Conservation (phyloP, 1,140 invertebrate species). For the Trichoplusia ni region DNA sequence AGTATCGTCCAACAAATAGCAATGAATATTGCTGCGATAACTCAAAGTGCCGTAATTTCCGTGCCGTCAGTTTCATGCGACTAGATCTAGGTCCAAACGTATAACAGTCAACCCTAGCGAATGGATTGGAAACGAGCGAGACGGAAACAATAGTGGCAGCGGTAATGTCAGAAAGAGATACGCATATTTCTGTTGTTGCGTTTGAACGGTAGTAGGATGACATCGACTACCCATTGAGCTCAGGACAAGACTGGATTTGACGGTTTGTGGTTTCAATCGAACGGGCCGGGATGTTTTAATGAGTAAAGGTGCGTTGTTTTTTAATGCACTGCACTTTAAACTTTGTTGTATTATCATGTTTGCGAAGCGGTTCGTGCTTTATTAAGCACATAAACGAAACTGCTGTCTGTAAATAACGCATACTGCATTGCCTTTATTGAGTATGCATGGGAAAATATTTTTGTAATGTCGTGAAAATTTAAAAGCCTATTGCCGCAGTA, state of each 20-base stretch:
- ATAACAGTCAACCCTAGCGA: constrained; percentile 30
- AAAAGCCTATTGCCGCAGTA: too few species aligned
- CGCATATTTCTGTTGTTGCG: constrained; percentile 17
- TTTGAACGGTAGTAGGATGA: constrained; percentile 28
- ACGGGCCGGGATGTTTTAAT: constrained; percentile 27
- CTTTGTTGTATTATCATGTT: too few species aligned
- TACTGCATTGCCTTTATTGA: too few species aligned
- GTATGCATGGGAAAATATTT: too few species aligned
- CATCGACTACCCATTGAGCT: constrained; percentile 33
- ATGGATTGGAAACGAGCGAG: constrained; percentile 25
- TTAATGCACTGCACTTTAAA: background rate
- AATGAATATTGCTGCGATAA: constrained; percentile 47
- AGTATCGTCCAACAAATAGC: constrained; percentile 35
- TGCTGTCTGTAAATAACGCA: too few species aligned
- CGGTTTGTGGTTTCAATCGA: constrained; percentile 37
- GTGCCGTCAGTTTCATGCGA: constrained; percentile 47
- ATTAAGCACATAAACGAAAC: too few species aligned
- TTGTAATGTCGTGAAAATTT: too few species aligned
- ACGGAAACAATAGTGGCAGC: background rate
- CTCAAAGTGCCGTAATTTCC: constrained; percentile 49
- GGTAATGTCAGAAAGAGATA: constrained; percentile 20
- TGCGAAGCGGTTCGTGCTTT: too few species aligned
- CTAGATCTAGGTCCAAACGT: constrained; percentile 33
- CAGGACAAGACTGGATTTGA: constrained; percentile 37
- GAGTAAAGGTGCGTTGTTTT: constrained; percentile 18